phyloP scores from a whole-genome alignment of 2,113 vertebrate species.

The Narcine bancroftii region DNA sequence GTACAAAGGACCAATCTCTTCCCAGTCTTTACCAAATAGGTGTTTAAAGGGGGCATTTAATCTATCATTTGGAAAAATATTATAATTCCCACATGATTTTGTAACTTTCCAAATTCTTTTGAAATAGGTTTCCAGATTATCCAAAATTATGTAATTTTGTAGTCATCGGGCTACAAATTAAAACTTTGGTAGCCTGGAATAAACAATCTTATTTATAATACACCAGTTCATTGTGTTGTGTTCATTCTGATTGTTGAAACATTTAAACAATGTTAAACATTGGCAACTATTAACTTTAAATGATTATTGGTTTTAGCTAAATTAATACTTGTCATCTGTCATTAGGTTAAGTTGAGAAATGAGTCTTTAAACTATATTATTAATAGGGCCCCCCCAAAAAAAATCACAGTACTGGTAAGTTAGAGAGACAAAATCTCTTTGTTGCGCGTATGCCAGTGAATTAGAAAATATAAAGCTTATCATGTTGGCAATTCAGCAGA shows the following conservation, averaged over 20 bases:
- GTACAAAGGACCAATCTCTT: background rate
- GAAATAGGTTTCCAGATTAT: background rate
- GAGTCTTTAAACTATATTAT: background rate
- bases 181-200: background rate
- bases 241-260: background rate
- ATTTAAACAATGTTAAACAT: background rate
- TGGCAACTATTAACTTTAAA: background rate
- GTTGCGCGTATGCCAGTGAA: background rate
- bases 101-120: background rate
- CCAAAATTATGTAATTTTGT: too few relatives aligned
- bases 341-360: background rate
- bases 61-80: background rate
- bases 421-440: background rate
- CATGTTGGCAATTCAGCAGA: constrained; percentile 1
- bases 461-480: background rate
- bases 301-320: background rate
- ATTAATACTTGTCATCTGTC: background rate
- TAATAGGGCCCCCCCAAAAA: too few relatives aligned
- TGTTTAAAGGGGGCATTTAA: background rate
- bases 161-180: too few relatives aligned
- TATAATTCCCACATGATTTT: background rate
- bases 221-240: background rate
- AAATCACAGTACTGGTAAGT: background rate
- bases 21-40: background rate
- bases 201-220: too few relatives aligned